Percentiles rank a stretch among this genome's conserved stretches.
These are phyloP conservation scores for Tetrao urogallus DNA, from an alignment of 2,113 vertebrate species.

Conservation along the genomic window DNA sequence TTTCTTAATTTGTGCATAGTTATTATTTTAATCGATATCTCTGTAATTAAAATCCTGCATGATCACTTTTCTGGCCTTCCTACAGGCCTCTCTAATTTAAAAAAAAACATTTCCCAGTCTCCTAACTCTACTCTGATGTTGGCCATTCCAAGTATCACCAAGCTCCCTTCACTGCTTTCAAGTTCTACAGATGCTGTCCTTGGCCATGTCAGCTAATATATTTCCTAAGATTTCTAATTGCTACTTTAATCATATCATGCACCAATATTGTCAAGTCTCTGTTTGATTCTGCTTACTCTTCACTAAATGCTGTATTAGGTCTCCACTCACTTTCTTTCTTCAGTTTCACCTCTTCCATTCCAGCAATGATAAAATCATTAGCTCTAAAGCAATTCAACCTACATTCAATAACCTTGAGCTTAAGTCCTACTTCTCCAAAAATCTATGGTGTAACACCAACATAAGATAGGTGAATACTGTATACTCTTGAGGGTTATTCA, in stretches of 20 bases:
- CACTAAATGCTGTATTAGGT: conserved; percentile 40
- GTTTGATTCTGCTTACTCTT: conserved; percentile 51
- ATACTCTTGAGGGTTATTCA: neutral
- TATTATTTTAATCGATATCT: conserved; percentile 47
- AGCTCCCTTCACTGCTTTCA: neutral
- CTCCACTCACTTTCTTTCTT: conserved; percentile 10
- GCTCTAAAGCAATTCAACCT: neutral
- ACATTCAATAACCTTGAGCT: neutral
- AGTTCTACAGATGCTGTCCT: neutral
- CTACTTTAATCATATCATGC: conserved; percentile 24
- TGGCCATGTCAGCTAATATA: neutral
- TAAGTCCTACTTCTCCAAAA: neutral
- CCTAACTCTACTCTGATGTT: neutral
- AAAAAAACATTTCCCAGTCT: neutral
- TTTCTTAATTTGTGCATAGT: conserved; percentile 15
- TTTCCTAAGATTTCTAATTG: conserved; percentile 34
- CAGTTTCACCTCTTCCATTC: neutral
- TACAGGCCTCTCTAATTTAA: neutral
- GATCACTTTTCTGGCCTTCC: conserved; percentile 44
- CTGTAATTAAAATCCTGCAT: conserved; percentile 40
- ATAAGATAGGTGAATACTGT: neutral
- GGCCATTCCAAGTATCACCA: neutral
- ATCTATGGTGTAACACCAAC: neutral
- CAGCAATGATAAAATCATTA: conserved; percentile 6
- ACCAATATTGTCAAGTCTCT: neutral